These are phyloP conservation scores for Oxyteleia sp. DNA, from an alignment of 2,888 invertebrate species.

Conservation along the genomic window DNA sequence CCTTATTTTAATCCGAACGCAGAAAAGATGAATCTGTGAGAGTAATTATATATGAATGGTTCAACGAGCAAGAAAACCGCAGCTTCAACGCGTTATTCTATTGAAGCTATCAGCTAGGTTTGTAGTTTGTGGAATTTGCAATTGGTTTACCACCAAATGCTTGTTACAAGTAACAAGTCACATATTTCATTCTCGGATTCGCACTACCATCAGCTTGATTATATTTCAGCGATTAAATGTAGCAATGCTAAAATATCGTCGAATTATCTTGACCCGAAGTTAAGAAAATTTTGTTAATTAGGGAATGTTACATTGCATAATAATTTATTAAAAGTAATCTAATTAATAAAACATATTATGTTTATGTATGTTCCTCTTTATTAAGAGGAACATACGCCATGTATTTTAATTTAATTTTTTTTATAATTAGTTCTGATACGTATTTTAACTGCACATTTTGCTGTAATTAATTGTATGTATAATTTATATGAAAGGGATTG, in stretches of 20 bases:
- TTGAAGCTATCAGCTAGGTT: constrained; percentile 67
- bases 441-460: too few species aligned
- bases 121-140: constrained; percentile 68
- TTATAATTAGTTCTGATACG: too few species aligned
- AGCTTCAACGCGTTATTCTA: constrained; percentile 61
- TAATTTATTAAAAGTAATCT: background rate
- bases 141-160: constrained; percentile 67
- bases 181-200: constrained; percentile 66
- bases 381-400: too few species aligned
- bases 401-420: too few species aligned
- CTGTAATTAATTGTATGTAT: too few species aligned
- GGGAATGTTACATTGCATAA: background rate
- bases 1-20: constrained; percentile 7
- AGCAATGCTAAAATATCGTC: constrained; percentile 15
- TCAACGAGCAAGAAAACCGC: constrained; percentile 67
- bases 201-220: constrained; percentile 52
- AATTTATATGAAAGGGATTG: too few species aligned
- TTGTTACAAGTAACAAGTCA: constrained; percentile 69
- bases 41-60: constrained; percentile 66
- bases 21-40: constrained; percentile 40
- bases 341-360: too few species aligned
- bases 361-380: too few species aligned
- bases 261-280: constrained; percentile 8
- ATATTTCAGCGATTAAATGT: constrained; percentile 57
- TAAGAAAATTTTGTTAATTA: constrained; percentile 9